Evolutionary conservation across 1,140 invertebrate species (phyloP).

Genomic region (Camponotus pennsylvanicus): DNA sequence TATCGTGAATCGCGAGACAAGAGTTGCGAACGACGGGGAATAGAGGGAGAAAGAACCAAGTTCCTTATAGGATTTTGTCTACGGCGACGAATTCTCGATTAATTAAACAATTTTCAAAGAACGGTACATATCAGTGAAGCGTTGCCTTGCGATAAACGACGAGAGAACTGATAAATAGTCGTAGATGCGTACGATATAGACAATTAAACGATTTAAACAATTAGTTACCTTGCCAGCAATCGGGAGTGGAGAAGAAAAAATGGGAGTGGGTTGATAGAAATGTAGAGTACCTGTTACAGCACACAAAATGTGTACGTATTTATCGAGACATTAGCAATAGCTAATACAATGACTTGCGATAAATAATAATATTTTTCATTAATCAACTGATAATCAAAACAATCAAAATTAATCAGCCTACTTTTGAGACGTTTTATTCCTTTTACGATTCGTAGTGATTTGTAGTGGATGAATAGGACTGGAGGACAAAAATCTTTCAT

Average conservation of each 20-base stretch:
- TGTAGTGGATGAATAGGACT: background rate
- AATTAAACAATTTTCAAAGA: constrained; percentile 61
- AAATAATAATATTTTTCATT: constrained; percentile 41
- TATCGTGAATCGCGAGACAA: constrained; percentile 29
- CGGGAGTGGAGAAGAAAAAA: background rate
- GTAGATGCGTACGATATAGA: constrained; percentile 52
- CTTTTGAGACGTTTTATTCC: background rate
- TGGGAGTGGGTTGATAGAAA: background rate
- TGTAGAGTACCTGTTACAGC: constrained; percentile 77
- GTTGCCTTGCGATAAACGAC: constrained; percentile 68
- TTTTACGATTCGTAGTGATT: background rate
- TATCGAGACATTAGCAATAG: constrained; percentile 59
- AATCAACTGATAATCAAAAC: constrained; percentile 15
- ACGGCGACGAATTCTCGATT: constrained; percentile 52
- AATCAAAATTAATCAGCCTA: background rate
- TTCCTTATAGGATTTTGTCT: constrained; percentile 51
- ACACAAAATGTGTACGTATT: constrained; percentile 60
- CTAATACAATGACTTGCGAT: constrained; percentile 61
- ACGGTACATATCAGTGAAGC: constrained; percentile 76
- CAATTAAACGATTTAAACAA: constrained; percentile 56
- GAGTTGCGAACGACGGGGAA: constrained; percentile 24
- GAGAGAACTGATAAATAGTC: constrained; percentile 48
- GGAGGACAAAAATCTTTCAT: background rate
- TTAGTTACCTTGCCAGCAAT: constrained; percentile 63
- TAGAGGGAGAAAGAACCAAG: constrained; percentile 18